Percentiles rank a stretch among this genome's conserved stretches.
Evolutionary conservation across 2,797 vertebrate species (phyloP).

Genomic region (Trachurus trachurus): DNA sequence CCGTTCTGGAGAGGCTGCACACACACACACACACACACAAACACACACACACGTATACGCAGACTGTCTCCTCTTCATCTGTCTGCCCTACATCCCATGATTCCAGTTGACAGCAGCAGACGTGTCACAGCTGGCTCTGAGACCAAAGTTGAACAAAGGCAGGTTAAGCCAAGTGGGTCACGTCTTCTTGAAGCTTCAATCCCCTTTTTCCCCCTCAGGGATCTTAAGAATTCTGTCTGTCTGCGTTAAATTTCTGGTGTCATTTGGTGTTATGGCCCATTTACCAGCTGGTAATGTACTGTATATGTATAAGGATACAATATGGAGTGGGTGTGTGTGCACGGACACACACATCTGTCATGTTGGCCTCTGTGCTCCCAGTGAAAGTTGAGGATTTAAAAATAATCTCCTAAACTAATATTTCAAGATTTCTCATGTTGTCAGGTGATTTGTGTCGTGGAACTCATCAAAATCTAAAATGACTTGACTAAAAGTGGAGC

Average conservation of each 20-base stretch:
- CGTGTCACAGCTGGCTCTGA: slow-evolving; percentile 79
- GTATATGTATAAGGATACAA: not conserved
- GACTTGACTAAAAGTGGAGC: too few relatives aligned
- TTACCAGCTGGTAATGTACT: not conserved
- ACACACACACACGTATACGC: slow-evolving; percentile 35
- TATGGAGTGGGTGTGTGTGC: not conserved
- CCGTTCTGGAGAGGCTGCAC: slow-evolving; percentile 25
- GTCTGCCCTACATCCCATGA: slow-evolving; percentile 73
- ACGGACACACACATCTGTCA: not conserved
- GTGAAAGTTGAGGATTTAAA: not conserved
- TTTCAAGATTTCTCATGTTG: not conserved
- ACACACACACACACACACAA: slow-evolving; percentile 14
- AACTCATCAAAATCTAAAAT: too few relatives aligned
- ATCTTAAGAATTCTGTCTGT: slow-evolving; percentile 41
- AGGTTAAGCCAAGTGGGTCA: slow-evolving; percentile 79
- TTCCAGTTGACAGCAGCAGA: slow-evolving; percentile 81
- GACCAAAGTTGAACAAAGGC: slow-evolving; percentile 80
- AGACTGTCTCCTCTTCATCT: slow-evolving; percentile 49
- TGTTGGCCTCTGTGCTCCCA: not conserved
- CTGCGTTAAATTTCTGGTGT: slow-evolving; percentile 42
- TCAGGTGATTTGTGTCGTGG: not conserved
- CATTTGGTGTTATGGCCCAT: slow-evolving; percentile 38
- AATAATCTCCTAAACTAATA: too few relatives aligned
- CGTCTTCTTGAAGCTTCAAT: slow-evolving; percentile 60
- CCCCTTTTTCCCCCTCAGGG: slow-evolving; percentile 31